Evolutionary conservation across 2,888 invertebrate species (phyloP), one percentile per base, ranked within the genome.

Genomic region (Agrochola lota): DNA sequence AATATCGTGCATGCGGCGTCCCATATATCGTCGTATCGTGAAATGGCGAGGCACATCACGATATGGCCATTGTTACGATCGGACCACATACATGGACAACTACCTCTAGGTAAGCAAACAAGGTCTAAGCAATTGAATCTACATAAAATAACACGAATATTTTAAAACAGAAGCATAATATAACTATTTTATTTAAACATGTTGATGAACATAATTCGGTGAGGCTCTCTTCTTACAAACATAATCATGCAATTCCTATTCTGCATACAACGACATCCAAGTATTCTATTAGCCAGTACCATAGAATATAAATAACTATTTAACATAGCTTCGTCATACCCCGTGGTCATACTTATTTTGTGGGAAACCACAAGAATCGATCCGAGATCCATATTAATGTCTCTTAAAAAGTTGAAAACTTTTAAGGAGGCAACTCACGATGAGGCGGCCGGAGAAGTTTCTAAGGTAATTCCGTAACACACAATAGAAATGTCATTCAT

Each of bases 231-330:
- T 43, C 62, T 35, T 20, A 66, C 30, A 68, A 59, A n/a, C 43
- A 11, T 79, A 83, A 86, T 85, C 26, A 78, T 60, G 62, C 80
- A 40, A 85, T 87, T 86, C 68, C 74, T 26, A 86, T 86, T 86
- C 86, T 35, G 67, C 74, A 68, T 62, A 68, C 76, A 60, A 35
- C 70, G 20, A 35, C 71, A 9, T 57, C 30, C 63, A 78, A 46
- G 63, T 66, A 70, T 72, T 84, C 78, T 83, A 80, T 72, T 81
- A 80, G 43, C 40, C 59, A 49, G 64, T 70, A 17, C n/a, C 30
- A 60, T 20, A 40, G 87, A 81, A 86, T 88, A 84, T 77, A 74
- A 86, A 83, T 68, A 46, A 60, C 73, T 67, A 60, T 75, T 88
- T 83, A 76, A 49, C 72, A 68, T 59, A 72, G 55, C 49, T 59